Base-by-base conservation (phyloP, 2,113 vertebrate genomes). In the Spermophilus dauricus region DNA sequence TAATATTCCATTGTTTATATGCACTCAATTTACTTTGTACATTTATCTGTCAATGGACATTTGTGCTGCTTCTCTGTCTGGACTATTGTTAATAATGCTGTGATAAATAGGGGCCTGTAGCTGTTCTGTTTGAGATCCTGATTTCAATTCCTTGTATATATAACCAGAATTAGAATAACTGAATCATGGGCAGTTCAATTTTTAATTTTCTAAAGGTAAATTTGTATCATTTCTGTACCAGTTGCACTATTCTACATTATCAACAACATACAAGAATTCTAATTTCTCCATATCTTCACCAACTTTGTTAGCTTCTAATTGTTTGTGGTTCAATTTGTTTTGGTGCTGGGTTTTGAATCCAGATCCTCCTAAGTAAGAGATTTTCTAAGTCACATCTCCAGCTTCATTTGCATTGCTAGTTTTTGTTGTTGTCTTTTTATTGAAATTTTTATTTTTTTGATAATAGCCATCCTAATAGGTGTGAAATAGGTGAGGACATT, bases 1-100 rank as follows among this genome's bases (percentile, higher is more conserved):
- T 76, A 39, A 39, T 94, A 70, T 30, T 87, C 5, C 32, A 61
- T 12, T 48, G 0, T 45, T 2, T 45, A 10, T 45, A 42, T 61
- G 2, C 45, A 94, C 22, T 26, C 18, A 0, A n/a, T 37, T 28
- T 42, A 4, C 8, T 20, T 69, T 26, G 45, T 58, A 20, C 10
- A 4, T 6, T n/a, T 6, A 26, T 56, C 7, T 12, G 17, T 58
- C 2, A 53, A 14, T 58, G 6, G 1, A 16, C 13, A 87, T 32
- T 34, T 37, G 48, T 16, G 8, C 8, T 37, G 17, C 5, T 20
- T 4, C 26, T 11, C 0, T 32, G 10, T 0, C 0, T n/a, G 30
- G 4, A 24, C 16, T 5, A 20, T 28, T 24, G 13, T 56, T 20
- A 93, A 53, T 42, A 78, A 20, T 4, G 3, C 18, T n/a, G 14